phyloP scores from a whole-genome alignment of 2,888 invertebrate species.

The Eupithecia insigniata region DNA sequence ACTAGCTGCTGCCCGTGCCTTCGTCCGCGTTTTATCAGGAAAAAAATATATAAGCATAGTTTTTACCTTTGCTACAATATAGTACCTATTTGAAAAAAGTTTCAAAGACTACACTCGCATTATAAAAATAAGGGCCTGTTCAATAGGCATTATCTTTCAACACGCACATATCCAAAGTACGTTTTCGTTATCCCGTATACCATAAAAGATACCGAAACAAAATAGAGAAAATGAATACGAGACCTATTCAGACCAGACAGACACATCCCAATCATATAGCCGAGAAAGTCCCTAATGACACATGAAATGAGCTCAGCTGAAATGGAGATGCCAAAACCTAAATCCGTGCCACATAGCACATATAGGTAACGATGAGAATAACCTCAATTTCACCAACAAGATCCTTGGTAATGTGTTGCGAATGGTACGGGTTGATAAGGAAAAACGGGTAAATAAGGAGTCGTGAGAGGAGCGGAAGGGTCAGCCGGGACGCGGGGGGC shows the following conservation, averaged over 20 bases:
- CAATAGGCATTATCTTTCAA: not conserved
- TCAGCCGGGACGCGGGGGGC: constrained; percentile 53
- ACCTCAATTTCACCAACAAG: constrained; percentile 71
- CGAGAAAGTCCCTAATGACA: constrained; percentile 57
- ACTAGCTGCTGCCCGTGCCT: no score
- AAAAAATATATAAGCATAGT: no score
- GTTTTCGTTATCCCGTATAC: not conserved
- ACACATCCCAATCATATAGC: constrained; percentile 49
- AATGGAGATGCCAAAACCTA: constrained; percentile 58
- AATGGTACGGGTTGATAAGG: constrained; percentile 79
- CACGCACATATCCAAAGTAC: no score
- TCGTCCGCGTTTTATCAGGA: no score
- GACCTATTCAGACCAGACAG: constrained; percentile 28
- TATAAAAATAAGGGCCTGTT: not conserved
- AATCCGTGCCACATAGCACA: constrained; percentile 54
- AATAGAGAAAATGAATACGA: constrained; percentile 25
- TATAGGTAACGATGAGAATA: constrained; percentile 57
- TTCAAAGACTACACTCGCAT: not conserved
- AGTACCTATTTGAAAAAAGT: not conserved
- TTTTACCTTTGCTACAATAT: no score
- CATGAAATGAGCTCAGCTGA: constrained; percentile 59
- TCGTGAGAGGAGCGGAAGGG: constrained; percentile 68
- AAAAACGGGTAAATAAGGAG: constrained; percentile 81
- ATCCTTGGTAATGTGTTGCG: constrained; percentile 74
- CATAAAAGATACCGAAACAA: constrained; percentile 15